These are phyloP conservation scores for Schizaphis graminum DNA, from an alignment of 2,888 invertebrate genomes.

Conservation along the genomic window DNA sequence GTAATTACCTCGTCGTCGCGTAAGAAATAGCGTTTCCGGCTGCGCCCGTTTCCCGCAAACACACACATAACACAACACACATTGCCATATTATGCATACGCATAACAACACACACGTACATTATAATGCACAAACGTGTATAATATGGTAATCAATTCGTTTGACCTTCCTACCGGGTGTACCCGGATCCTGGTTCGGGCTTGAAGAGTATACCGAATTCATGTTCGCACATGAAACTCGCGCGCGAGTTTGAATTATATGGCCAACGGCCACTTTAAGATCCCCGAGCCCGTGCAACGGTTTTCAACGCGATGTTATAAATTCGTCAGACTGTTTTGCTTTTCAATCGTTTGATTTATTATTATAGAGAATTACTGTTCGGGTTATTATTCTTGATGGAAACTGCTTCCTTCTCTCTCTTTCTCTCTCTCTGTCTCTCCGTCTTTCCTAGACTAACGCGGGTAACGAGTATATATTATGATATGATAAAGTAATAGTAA, in stretches of 20 bases:
- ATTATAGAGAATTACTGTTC: neutral
- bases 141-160: constrained; percentile 54
- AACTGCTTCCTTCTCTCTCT: neutral
- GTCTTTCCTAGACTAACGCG: neutral
- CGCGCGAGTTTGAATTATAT: neutral
- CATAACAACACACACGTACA: neutral
- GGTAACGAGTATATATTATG: neutral
- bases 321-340: neutral
- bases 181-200: constrained; percentile 44
- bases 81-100: neutral
- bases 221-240: no score
- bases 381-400: neutral
- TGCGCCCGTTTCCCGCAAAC: constrained; percentile 45
- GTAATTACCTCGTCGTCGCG: neutral
- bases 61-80: neutral
- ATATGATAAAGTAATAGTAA: neutral
- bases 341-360: neutral
- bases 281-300: neutral
- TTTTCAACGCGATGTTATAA: neutral
- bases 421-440: neutral
- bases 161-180: constrained; percentile 60
- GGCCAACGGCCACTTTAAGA: neutral
- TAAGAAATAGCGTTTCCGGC: constrained; percentile 55
- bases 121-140: neutral
- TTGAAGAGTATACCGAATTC: neutral